Evolutionary conservation across 1,140 invertebrate genomes (phyloP).

Genomic region (Drosophila nikananu): DNA sequence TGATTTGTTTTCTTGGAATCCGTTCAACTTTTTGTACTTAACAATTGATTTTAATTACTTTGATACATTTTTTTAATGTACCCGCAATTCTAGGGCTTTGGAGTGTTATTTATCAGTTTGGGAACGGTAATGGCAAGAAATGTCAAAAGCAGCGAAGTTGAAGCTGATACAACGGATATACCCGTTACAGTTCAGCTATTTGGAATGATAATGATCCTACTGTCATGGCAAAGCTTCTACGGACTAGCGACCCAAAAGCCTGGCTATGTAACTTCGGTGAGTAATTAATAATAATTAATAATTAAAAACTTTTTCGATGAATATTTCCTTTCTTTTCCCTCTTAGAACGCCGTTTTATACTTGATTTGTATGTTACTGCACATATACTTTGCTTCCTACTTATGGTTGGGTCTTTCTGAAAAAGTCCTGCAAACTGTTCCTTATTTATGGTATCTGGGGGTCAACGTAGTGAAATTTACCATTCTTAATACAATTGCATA

Average conservation of each 20-base stretch:
- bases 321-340: not conserved
- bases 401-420: not conserved
- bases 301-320: too few relatives aligned
- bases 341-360: conserved; percentile 6
- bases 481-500: conserved; percentile 8
- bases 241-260: not conserved
- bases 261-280: conserved; percentile 7
- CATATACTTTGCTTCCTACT: conserved; percentile 6
- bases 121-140: not conserved
- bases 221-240: conserved; percentile 1
- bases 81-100: not conserved
- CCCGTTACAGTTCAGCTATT: not conserved
- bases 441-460: conserved; percentile 1
- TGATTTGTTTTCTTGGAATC: too few relatives aligned
- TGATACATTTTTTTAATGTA: not conserved
- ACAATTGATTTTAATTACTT: not conserved
- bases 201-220: not conserved
- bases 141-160: not conserved
- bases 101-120: not conserved
- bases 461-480: not conserved
- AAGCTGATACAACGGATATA: not conserved
- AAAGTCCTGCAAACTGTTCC: not conserved
- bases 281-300: too few relatives aligned
- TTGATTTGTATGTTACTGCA: conserved; percentile 4
- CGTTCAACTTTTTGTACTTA: too few relatives aligned